A percentile compares a stretch with the other conserved stretches of the same genome.
Conservation (phyloP, 2,888 invertebrate genomes). For the Apomyelois bistriatella region DNA sequence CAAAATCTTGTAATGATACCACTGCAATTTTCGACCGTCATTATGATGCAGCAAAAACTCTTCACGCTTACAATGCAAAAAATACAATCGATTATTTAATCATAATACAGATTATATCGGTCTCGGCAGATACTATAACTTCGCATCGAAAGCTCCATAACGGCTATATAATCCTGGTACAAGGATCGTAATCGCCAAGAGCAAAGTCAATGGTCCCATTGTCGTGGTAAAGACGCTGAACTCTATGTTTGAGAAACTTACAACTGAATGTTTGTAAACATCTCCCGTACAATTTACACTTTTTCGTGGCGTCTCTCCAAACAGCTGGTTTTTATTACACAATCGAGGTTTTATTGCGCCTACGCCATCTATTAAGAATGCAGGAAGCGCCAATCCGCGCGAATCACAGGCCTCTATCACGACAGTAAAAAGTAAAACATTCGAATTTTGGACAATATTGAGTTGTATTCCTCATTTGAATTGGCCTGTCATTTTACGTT, state of each 20-base stretch:
- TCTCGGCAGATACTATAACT: slow-evolving; percentile 39
- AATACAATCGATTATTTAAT: slow-evolving; percentile 60
- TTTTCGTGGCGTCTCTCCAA: slow-evolving; percentile 50
- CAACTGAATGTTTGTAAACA: slow-evolving; percentile 64
- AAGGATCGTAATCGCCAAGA: slow-evolving; percentile 28
- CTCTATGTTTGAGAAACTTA: slow-evolving; percentile 32
- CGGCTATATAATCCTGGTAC: slow-evolving; percentile 28
- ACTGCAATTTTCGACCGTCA: slow-evolving; percentile 63
- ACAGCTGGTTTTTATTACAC: slow-evolving; percentile 62
- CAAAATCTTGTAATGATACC: slow-evolving; percentile 46
- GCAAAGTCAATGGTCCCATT: slow-evolving; percentile 45
- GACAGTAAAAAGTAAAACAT: not conserved
- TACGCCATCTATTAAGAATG: slow-evolving; percentile 45
- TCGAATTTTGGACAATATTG: not conserved
- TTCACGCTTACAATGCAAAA: slow-evolving; percentile 52
- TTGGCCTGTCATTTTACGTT: no score
- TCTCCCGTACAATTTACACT: slow-evolving; percentile 45
- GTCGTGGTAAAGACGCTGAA: slow-evolving; percentile 34
- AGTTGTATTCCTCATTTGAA: no score
- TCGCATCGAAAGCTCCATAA: slow-evolving; percentile 27
- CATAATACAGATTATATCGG: slow-evolving; percentile 42
- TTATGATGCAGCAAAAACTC: slow-evolving; percentile 68
- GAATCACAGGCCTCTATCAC: slow-evolving; percentile 10
- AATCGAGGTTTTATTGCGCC: slow-evolving; percentile 52
- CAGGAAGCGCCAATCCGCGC: slow-evolving; percentile 39